Conservation (phyloP, 2,113 vertebrate species). For the Gavialis gangeticus region DNA sequence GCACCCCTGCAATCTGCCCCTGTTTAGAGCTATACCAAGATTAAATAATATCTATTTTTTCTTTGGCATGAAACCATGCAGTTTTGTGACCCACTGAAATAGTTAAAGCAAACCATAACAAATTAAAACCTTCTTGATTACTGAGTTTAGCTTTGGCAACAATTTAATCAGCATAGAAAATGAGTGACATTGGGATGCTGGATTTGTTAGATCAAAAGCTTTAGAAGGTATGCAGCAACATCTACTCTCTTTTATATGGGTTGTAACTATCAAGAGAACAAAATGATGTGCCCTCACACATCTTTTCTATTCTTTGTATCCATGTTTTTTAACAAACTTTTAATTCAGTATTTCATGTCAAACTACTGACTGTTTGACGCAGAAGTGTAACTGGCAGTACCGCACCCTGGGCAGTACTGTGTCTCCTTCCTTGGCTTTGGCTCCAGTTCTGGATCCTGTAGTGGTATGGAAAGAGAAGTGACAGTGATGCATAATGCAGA, state of each 20-base stretch:
- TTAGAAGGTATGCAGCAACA: background rate
- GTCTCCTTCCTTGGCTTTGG: too few species aligned
- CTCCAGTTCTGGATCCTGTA: too few species aligned
- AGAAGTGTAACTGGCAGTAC: background rate
- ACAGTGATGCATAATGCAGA: too few species aligned
- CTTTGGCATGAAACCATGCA: background rate
- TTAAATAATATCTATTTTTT: background rate
- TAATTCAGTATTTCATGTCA: background rate
- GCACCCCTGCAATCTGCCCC: too few species aligned
- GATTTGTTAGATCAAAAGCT: background rate
- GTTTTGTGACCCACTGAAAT: background rate
- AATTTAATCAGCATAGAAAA: background rate
- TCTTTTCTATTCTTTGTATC: background rate
- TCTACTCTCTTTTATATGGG: background rate
- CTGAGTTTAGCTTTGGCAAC: background rate
- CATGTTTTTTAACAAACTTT: conserved; percentile 12
- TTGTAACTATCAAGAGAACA: background rate
- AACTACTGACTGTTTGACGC: conserved; percentile 12
- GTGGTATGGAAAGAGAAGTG: too few species aligned
- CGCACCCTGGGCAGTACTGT: too few species aligned
- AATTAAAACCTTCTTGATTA: background rate
- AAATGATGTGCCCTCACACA: background rate
- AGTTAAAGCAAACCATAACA: fast-evolving
- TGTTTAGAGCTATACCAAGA: background rate
- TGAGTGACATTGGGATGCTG: background rate